Evolutionary conservation across 2,888 invertebrate genomes (phyloP), one percentile per base, ranked within the genome.

Genomic region (Nowickia ferox): DNA sequence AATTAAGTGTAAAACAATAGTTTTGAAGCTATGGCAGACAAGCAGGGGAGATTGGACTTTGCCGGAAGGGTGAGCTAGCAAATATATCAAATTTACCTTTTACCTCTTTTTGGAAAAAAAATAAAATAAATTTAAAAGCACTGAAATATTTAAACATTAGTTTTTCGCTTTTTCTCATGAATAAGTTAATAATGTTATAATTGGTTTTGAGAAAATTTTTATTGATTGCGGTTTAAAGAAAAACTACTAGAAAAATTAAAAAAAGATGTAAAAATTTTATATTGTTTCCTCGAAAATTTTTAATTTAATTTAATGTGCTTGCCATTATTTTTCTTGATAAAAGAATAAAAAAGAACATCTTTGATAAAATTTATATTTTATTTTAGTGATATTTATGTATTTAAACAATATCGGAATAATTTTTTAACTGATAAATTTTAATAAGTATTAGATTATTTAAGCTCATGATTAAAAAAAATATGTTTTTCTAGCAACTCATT

Each of bases 1-100:
- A 63, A 71, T 61, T 61, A 71, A 63, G 69, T 53, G 69, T 61
- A 55, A 61, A 71, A 78, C 69, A 78, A 78, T 71, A 63, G 53
- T 53, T 10, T n/a, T 42, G 40, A 9, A 46, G 30, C 22, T 40
- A 15, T 9, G 17, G 15, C n/a, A n/a, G 38, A 10, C 48, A 40
- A 55, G 42, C 11, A 46, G 42, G 17, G 13, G 15, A 22, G 53
- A 11, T 15, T 2, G 6, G 15, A 10, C 10, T 13, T 8, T 9
- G 22, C 9, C 42, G 38, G 9, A 30, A 15, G 22, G n/a, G 17
- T 48, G 42, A 30, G 30, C 17, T 19, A 38, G 13, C 46, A 77
- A 77, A 57, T 15, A 46, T 1, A 9, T 66, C 42, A 77, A 77
- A 68, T 59, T 77, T 68, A 68, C 68, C 68, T 77, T 77, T 68